Evolutionary conservation across 2,113 vertebrate genomes (phyloP), one percentile per base, ranked within the genome.

Genomic region (Onychostruthus taczanowskii): DNA sequence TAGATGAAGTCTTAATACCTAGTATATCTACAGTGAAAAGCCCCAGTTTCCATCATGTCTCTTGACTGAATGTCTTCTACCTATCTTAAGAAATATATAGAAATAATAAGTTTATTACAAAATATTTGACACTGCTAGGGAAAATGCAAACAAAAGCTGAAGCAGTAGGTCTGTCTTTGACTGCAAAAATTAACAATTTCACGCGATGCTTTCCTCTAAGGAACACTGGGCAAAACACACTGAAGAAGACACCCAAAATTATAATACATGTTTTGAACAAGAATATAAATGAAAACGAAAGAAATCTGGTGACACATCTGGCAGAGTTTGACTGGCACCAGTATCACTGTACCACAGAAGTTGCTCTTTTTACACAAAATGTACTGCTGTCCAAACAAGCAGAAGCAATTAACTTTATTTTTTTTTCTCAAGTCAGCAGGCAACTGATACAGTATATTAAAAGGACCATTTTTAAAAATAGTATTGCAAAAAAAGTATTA

Each of bases 401-500:
- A 85, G 41, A 91, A 84, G 23, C 37, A 17, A 90, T 88, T 84
- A 96, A 95, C 78, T 95, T 91, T 23, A 53, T 66, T 77, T 61
- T 62, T 37, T 86, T 47, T 53, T 66, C n/a, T 94, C 64, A 87
- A 93, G 89, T 27, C 47, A 52, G 49, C 74, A 84, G 78, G 64
- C 76, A 73, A 82, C 56, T 7, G 78, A 94, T 93, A 77, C 67
- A 87, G 78, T 16, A 8, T 66, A 49, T 87, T 64, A 74, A 91
- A 81, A 86, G 79, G 24, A 44, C 59, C 74, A 56, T 59, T 85
- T 69, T 47, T 39, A 52, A 82, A 94, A 70, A 84, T 30, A 4
- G 2, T 15, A 16, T 16, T 58, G 72, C 53, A 41, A 56, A 41
- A n/a, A n/a, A 63, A 14, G 11, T 44, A 69, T 37, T 43, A 59